Evolutionary conservation across 2,797 vertebrate species (phyloP).

Genomic region (Anabacerthia variegaticeps): DNA sequence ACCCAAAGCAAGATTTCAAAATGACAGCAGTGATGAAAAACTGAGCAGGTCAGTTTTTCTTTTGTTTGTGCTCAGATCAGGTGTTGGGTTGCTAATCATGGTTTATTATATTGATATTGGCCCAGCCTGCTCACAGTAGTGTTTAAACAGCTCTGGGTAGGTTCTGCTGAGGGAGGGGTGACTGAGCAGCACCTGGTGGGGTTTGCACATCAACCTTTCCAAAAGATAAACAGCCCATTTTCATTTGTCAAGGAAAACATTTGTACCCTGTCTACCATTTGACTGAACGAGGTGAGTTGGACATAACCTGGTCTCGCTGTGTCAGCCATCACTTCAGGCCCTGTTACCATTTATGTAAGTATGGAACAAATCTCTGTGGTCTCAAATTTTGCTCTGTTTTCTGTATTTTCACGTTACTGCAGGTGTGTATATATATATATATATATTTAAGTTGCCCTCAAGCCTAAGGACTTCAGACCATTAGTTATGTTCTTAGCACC

Average conservation of each 20-base stretch:
- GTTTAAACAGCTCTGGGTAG: not conserved
- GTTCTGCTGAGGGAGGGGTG: not conserved
- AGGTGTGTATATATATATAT: too few relatives aligned
- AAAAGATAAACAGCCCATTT: not conserved
- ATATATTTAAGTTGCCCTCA: not conserved
- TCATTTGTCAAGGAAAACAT: not conserved
- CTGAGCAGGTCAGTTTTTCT: not conserved
- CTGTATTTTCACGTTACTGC: not conserved
- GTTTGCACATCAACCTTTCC: not conserved
- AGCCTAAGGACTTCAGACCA: not conserved
- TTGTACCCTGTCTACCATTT: not conserved
- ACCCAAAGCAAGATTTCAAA: not conserved
- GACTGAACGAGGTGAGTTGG: not conserved
- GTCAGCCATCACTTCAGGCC: not conserved
- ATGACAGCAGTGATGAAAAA: not conserved
- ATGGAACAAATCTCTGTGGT: not conserved
- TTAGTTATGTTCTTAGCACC: accelerated
- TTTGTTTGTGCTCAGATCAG: not conserved
- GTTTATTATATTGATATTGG: not conserved
- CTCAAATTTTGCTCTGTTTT: not conserved
- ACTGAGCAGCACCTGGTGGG: not conserved
- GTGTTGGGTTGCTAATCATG: not conserved
- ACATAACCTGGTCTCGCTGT: not conserved
- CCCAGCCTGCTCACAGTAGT: not conserved
- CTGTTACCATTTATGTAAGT: not conserved